These are phyloP conservation scores for Psittacus erithacus DNA, from an alignment of 2,113 vertebrate genomes.

Conservation along the genomic window DNA sequence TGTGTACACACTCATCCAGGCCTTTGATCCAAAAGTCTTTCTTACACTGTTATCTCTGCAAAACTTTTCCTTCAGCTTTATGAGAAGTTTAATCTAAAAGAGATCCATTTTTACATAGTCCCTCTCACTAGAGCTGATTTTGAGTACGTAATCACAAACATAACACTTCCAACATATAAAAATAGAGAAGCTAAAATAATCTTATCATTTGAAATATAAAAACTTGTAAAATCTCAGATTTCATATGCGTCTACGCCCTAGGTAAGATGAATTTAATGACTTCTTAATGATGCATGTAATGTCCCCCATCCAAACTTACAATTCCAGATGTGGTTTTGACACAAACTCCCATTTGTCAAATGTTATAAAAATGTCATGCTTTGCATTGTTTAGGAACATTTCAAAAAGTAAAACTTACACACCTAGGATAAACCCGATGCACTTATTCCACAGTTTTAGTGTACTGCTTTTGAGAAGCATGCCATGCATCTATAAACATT, in stretches of 20 bases:
- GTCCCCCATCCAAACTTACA: background rate
- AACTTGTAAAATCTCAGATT: background rate
- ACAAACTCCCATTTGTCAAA: background rate
- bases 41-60: background rate
- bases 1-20: background rate
- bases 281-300: background rate
- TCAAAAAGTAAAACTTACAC: background rate
- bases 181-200: background rate
- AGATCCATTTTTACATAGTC: background rate
- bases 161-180: background rate
- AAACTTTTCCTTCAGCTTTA: background rate
- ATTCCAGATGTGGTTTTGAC: background rate
- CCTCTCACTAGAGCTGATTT: background rate
- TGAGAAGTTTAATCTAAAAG: background rate
- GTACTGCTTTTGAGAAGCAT: background rate
- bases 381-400: background rate
- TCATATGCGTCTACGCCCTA: background rate
- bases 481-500: conserved; percentile 12
- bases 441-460: background rate
- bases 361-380: background rate
- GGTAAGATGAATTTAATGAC: background rate
- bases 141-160: background rate
- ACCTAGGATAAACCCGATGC: background rate
- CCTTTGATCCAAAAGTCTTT: background rate
- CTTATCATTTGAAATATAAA: background rate